A percentile compares a stretch with the other conserved stretches of the same genome.
These are phyloP conservation scores for Tetranychus piercei DNA, from an alignment of 2,888 invertebrate species.

Conservation along the genomic window DNA sequence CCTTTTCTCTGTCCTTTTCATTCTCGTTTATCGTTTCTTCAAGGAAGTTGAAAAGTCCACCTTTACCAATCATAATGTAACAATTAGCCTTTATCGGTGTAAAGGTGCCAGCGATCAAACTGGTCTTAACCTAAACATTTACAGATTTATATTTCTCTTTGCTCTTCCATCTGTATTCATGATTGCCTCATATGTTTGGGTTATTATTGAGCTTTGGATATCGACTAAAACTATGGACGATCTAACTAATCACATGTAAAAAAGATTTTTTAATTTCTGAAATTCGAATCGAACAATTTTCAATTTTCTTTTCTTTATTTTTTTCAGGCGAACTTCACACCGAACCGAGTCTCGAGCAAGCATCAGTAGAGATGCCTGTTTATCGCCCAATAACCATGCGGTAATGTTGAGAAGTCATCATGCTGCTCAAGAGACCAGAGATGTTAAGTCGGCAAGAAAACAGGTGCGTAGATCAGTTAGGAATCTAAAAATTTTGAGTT, in stretches of 20 bases:
- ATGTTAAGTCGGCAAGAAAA: slow-evolving; percentile 30
- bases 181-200: slow-evolving; percentile 33
- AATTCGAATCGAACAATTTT: neutral
- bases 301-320: neutral
- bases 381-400: slow-evolving; percentile 2
- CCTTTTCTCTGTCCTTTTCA: slow-evolving; percentile 9
- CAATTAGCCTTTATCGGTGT: slow-evolving; percentile 33
- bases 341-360: slow-evolving; percentile 14
- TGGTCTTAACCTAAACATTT: slow-evolving; percentile 29
- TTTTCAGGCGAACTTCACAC: neutral
- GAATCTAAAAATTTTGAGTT: neutral
- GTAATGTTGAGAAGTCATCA: slow-evolving; percentile 15
- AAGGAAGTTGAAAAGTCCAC: slow-evolving; percentile 29
- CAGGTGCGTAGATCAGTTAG: slow-evolving; percentile 27
- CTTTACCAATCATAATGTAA: slow-evolving; percentile 31
- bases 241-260: neutral
- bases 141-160: slow-evolving; percentile 33
- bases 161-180: slow-evolving; percentile 32
- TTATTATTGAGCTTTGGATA: slow-evolving; percentile 34
- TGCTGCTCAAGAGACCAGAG: slow-evolving; percentile 20
- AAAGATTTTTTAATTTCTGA: neutral
- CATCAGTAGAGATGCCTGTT: slow-evolving; percentile 9
- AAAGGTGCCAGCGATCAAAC: slow-evolving; percentile 27
- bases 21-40: slow-evolving; percentile 10
- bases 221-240: slow-evolving; percentile 33